These are phyloP conservation scores for Serripes groenlandicus DNA, from an alignment of 2,888 invertebrate species.

Conservation along the genomic window DNA sequence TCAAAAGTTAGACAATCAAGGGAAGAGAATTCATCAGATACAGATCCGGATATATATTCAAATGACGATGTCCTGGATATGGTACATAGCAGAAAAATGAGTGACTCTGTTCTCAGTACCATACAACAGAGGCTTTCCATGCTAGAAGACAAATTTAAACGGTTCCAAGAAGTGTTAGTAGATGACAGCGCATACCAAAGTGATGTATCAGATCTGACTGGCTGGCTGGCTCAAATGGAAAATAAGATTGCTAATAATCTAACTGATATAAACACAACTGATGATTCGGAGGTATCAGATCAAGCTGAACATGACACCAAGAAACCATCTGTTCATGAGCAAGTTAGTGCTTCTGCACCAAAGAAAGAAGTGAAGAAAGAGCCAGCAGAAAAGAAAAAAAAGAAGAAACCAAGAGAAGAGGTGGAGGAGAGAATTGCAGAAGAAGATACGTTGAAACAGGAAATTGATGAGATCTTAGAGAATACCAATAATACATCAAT, in stretches of 20 bases:
- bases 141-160: constrained; percentile 70
- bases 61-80: neutral
- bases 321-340: constrained; percentile 25
- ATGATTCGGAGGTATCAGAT: constrained; percentile 35
- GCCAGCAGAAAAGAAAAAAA: constrained; percentile 24
- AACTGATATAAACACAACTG: constrained; percentile 16
- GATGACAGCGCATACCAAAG: constrained; percentile 69
- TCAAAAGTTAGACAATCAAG: constrained; percentile 31
- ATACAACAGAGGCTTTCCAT: constrained; percentile 48
- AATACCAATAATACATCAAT: too few relatives aligned
- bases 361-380: constrained; percentile 29
- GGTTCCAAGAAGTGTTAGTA: constrained; percentile 66
- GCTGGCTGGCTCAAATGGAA: constrained; percentile 68
- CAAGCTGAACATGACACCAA: constrained; percentile 34
- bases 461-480: constrained; percentile 50
- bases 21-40: constrained; percentile 8
- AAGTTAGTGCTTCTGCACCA: constrained; percentile 3
- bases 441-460: constrained; percentile 58
- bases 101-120: constrained; percentile 16
- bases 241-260: constrained; percentile 51
- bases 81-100: neutral
- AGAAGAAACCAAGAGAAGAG: constrained; percentile 31
- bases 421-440: constrained; percentile 54
- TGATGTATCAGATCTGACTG: constrained; percentile 65
- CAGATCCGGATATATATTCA: constrained; percentile 35